Evolutionary conservation across 2,113 vertebrate genomes (phyloP), one percentile per base, ranked within the genome.

Genomic region (Spermophilus dauricus): DNA sequence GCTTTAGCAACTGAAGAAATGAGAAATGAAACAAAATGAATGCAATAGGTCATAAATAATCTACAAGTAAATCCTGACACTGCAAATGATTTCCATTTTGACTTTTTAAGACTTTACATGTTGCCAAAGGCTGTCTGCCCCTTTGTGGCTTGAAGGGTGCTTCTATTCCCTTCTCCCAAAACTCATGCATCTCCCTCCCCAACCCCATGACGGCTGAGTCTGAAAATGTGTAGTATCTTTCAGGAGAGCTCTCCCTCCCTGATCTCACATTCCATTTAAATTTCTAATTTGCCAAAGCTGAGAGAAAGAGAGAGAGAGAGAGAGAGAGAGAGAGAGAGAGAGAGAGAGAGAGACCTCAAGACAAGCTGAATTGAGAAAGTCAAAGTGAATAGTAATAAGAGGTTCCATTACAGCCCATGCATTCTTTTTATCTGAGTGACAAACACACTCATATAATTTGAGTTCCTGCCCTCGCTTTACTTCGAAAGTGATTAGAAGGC

Each of bases 401-500:
- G 75, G 75, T 75, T 97, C 97, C 89, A 63, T 95, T 75, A 93
- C 76, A 94, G 86, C 91, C 65, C 86, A 24, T 22, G 56, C 83
- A 78, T 53, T 65, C 24, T 78, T 42, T 95, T 98, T 86, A 89
- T 90, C 53, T 88, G 63, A 58, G 45, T 93, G 67, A 95, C 85
- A 97, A 97, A 97, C 83, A 58, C 86, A 89, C 89, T 97, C 56
- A 78, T 48, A 63, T 34, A 58, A 96, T 95, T 87, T 96, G 32
- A 93, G 84, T 89, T 95, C 58, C 8, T 87, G 91, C 10, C 56
- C 26, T 96, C 63, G 85, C 97, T 98, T 97, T 72, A 80, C 92
- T 97, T 98, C 67, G 37, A 96, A 97, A 83, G 30, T 96, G 89
- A 98, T 97, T 97, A 80, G 53, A 89, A 96, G 12, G 10, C 34